Conservation (phyloP, 1,140 invertebrate species). For the Drosophila rufa region DNA sequence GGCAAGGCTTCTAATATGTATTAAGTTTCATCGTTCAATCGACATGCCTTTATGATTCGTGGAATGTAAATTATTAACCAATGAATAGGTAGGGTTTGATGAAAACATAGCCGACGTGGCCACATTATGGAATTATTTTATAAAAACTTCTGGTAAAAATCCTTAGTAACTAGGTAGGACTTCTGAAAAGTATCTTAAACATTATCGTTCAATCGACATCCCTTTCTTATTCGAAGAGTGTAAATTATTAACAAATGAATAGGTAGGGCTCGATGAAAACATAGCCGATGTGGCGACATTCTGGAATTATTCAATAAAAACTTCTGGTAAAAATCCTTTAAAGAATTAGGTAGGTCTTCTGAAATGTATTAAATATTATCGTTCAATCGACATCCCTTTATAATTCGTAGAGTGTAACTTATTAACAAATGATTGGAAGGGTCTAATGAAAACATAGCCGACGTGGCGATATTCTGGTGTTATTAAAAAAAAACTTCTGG, state of each 20-base stretch:
- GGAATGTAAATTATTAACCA: too few relatives aligned
- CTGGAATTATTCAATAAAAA: too few relatives aligned
- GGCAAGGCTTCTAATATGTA: not conserved
- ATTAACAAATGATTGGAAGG: not conserved
- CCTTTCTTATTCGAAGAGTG: not conserved
- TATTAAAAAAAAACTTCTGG: not conserved
- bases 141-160: not conserved
- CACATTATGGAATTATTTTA: too few relatives aligned
- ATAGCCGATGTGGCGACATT: too few relatives aligned
- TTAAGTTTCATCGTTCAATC: not conserved
- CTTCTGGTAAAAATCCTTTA: too few relatives aligned
- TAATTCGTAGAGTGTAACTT: too few relatives aligned
- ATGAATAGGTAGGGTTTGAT: not conserved
- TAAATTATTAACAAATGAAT: not conserved
- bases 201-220: too few relatives aligned
- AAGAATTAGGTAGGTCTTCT: not conserved
- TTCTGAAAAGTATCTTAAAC: not conserved
- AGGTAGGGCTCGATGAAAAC: not conserved
- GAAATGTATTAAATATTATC: too few relatives aligned
- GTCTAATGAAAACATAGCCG: not conserved
- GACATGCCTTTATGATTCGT: too few relatives aligned
- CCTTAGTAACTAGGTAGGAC: not conserved
- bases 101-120: too few relatives aligned
- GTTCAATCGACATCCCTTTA: too few relatives aligned
- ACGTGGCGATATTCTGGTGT: not conserved